Conservation (phyloP, 2,888 invertebrate genomes). For the Itoplectis maculator region DNA sequence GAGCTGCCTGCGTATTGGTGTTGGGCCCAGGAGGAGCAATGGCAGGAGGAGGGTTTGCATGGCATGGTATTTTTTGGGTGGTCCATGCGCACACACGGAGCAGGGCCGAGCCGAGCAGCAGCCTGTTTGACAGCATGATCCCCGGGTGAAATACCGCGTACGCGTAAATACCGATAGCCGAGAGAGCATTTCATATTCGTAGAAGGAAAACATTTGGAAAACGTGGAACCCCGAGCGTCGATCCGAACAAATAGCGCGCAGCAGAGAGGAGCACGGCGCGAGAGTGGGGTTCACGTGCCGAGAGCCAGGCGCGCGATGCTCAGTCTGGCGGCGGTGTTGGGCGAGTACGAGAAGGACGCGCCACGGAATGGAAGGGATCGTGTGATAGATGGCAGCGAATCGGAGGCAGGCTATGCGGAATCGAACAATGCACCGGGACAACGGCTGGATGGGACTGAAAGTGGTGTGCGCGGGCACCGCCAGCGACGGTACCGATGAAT, state of each 20-base stretch:
- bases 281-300: conserved; percentile 25
- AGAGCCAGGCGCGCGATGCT: conserved; percentile 3
- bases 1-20: background rate
- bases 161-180: conserved; percentile 55
- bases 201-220: conserved; percentile 63
- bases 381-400: conserved; percentile 65
- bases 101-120: conserved; percentile 9
- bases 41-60: background rate
- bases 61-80: background rate
- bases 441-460: conserved; percentile 65
- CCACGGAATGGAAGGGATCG: conserved; percentile 61
- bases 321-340: background rate
- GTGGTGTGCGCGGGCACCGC: conserved; percentile 61
- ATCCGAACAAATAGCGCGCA: conserved; percentile 39
- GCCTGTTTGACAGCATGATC: conserved; percentile 59
- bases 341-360: conserved; percentile 14
- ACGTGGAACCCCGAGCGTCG: conserved; percentile 35
- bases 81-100: conserved; percentile 12
- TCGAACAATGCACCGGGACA: conserved; percentile 66
- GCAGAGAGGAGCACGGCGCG: conserved; percentile 25
- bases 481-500: conserved; percentile 62
- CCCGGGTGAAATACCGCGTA: conserved; percentile 56
- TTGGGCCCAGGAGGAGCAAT: background rate
- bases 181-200: conserved; percentile 61
- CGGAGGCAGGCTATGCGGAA: conserved; percentile 63